A percentile compares a stretch with the other conserved stretches of the same genome.
Evolutionary conservation across 2,113 vertebrate species (phyloP).

Genomic region (Piprites chloris): DNA sequence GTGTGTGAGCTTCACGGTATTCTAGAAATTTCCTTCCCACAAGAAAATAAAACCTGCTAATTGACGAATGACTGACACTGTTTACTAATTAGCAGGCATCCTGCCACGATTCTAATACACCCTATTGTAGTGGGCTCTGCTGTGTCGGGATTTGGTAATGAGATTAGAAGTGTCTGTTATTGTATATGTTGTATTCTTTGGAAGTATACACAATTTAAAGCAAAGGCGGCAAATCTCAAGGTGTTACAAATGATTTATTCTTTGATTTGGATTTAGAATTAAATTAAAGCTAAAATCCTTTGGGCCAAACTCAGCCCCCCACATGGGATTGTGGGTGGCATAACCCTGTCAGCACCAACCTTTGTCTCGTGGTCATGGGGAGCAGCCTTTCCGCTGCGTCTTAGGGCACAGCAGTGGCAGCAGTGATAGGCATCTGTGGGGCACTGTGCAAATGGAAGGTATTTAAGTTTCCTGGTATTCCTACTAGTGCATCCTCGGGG

Average conservation of each 20-base stretch:
- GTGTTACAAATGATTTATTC: background rate
- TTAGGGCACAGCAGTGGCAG: background rate
- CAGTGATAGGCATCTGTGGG: background rate
- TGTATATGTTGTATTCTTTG: background rate
- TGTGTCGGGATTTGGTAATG: background rate
- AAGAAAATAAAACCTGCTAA: background rate
- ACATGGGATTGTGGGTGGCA: rapidly evolving
- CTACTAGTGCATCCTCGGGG: background rate
- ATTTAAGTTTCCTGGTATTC: background rate
- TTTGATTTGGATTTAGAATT: background rate
- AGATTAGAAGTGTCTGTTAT: background rate
- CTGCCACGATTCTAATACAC: background rate
- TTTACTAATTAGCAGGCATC: background rate
- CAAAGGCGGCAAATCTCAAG: background rate
- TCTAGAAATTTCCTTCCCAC: constrained; percentile 41
- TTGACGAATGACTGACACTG: background rate
- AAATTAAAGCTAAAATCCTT: background rate
- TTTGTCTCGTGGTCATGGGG: rapidly evolving
- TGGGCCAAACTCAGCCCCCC: background rate
- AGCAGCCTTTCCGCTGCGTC: background rate
- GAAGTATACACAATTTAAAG: background rate
- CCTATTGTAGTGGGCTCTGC: background rate
- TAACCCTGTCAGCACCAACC: rapidly evolving
- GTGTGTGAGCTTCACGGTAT: background rate
- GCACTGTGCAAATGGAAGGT: background rate